Percentiles rank a stretch among this genome's conserved stretches.
phyloP scores from a whole-genome alignment of 2,888 invertebrate species.

The Seira musarum region DNA sequence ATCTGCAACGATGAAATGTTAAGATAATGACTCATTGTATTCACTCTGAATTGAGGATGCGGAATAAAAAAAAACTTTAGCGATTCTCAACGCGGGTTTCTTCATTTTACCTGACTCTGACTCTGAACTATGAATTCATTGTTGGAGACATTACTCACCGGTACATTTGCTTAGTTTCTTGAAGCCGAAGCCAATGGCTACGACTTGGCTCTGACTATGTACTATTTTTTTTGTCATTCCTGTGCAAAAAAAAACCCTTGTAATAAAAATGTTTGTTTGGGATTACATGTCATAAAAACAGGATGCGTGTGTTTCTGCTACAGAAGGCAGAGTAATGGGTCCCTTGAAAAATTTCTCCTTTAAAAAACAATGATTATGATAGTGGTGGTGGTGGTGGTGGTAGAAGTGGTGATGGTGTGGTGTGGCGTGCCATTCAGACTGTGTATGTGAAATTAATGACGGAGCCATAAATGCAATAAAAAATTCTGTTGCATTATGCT shows the following conservation, averaged over 20 bases:
- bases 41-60: constrained; percentile 15
- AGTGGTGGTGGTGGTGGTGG: constrained; percentile 16
- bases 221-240: constrained; percentile 11
- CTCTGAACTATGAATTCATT: too few relatives aligned
- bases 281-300: constrained; percentile 29
- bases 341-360: constrained; percentile 17
- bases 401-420: background rate
- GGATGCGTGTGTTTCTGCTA: constrained; percentile 29
- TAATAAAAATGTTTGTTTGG: constrained; percentile 14
- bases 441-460: background rate
- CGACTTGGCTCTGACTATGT: background rate
- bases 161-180: background rate
- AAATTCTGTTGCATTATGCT: background rate
- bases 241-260: constrained; percentile 11
- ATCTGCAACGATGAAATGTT: constrained; percentile 15
- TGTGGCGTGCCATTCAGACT: background rate
- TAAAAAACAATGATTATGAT: constrained; percentile 1
- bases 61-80: constrained; percentile 9
- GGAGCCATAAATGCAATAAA: background rate
- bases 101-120: too few relatives aligned
- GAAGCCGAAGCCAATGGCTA: too few relatives aligned
- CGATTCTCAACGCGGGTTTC: background rate
- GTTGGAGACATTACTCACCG: constrained; percentile 30
- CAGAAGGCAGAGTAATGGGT: constrained; percentile 14
- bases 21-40: constrained; percentile 50